phyloP scores from a whole-genome alignment of 2,888 invertebrate species.

The Anarsia innoxiella region DNA sequence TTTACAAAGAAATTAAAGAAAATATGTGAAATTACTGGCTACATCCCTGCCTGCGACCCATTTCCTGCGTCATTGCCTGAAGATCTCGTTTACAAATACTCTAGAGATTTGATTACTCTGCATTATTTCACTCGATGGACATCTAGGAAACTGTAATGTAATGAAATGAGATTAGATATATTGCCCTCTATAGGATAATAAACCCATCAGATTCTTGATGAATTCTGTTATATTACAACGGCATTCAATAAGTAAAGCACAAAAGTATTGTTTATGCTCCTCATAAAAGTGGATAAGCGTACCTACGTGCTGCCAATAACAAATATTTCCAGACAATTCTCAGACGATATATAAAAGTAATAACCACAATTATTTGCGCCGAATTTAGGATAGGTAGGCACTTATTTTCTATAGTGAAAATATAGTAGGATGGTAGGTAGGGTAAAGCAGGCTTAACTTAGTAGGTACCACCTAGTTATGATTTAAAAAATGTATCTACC shows the following conservation, averaged over 20 bases:
- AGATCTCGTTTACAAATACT: slow-evolving; percentile 17
- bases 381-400: no score
- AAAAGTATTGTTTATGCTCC: not conserved
- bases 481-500: no score
- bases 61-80: slow-evolving; percentile 26
- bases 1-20: no score
- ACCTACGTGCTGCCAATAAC: not conserved
- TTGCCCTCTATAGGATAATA: slow-evolving; percentile 5
- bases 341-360: slow-evolving; percentile 1
- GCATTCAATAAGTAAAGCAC: slow-evolving; percentile 1
- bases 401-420: no score
- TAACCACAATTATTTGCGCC: no score
- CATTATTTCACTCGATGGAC: slow-evolving; percentile 13
- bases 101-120: slow-evolving; percentile 22
- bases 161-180: slow-evolving; percentile 7
- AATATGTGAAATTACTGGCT: no score
- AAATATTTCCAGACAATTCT: not conserved
- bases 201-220: slow-evolving; percentile 2
- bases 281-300: not conserved
- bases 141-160: slow-evolving; percentile 11
- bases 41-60: slow-evolving; percentile 14
- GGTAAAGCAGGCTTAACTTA: no score
- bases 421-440: no score
- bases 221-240: not conserved
- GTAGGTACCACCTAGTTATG: no score